phyloP scores from a whole-genome alignment of 2,797 vertebrate species.

The Pempheris klunzingeri region DNA sequence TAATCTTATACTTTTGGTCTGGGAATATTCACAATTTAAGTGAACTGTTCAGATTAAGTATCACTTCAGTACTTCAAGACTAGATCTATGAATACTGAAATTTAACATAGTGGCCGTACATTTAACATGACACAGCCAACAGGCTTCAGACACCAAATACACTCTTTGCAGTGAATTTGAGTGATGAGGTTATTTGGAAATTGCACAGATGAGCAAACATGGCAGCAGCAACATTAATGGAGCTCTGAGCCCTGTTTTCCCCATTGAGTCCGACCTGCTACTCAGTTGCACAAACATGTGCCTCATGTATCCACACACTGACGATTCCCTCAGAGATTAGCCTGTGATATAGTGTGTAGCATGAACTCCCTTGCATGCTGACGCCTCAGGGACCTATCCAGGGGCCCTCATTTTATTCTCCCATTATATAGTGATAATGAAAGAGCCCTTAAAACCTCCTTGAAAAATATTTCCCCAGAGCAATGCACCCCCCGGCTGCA shows the following conservation, averaged over 20 bases:
- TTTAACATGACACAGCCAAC: slow-evolving; percentile 26
- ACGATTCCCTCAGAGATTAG: slow-evolving; percentile 79
- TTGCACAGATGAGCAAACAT: slow-evolving; percentile 72
- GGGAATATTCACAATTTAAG: neutral
- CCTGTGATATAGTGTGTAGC: slow-evolving; percentile 74
- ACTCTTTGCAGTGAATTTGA: slow-evolving; percentile 45
- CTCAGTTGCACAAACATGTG: slow-evolving; percentile 64
- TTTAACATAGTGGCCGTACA: slow-evolving; percentile 33
- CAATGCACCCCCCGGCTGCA: slow-evolving; percentile 29
- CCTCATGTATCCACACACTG: slow-evolving; percentile 71
- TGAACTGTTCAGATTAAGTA: neutral
- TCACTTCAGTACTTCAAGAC: slow-evolving; percentile 25
- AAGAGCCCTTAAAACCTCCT: slow-evolving; percentile 60
- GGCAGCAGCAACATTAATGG: slow-evolving; percentile 68
- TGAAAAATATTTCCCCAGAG: slow-evolving; percentile 50
- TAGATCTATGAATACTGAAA: slow-evolving; percentile 21
- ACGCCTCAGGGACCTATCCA: slow-evolving; percentile 63
- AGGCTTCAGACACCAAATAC: slow-evolving; percentile 1
- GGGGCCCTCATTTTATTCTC: slow-evolving; percentile 69
- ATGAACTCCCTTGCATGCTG: slow-evolving; percentile 64
- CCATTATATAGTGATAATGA: slow-evolving; percentile 71
- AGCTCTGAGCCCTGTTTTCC: slow-evolving; percentile 57
- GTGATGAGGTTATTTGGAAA: slow-evolving; percentile 75
- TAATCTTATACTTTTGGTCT: neutral
- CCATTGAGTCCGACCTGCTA: slow-evolving; percentile 59